phyloP scores from a whole-genome alignment of 2,797 vertebrate species.

The Hydrolagus colliei region DNA sequence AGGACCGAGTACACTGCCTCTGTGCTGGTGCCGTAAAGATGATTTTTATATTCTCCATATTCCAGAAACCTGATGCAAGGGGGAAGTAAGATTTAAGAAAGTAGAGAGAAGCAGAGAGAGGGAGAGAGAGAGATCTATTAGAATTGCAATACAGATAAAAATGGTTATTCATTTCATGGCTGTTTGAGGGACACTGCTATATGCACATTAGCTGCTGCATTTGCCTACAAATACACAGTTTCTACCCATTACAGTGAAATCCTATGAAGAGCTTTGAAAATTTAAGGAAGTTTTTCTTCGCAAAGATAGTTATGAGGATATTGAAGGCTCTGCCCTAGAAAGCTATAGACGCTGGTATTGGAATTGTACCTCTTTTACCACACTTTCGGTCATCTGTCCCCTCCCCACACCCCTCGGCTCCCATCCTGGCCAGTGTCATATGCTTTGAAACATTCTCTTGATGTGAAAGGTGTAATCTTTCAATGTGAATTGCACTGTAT shows the following conservation, averaged over 20 bases:
- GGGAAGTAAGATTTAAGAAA: not conserved
- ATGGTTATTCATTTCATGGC: too few species aligned
- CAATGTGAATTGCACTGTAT: too few species aligned
- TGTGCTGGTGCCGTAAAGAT: slow-evolving; percentile 79
- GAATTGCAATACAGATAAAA: slow-evolving; percentile 26
- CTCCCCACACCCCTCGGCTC: not conserved
- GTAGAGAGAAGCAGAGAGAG: slow-evolving; percentile 31
- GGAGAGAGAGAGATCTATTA: slow-evolving; percentile 34
- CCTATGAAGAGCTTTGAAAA: slow-evolving; percentile 25
- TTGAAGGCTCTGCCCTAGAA: too few species aligned
- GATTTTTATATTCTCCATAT: slow-evolving; percentile 79
- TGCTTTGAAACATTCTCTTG: too few species aligned
- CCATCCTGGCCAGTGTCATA: not conserved
- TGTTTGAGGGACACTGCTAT: too few species aligned
- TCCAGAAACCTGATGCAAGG: slow-evolving; percentile 74
- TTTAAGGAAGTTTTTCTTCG: not conserved
- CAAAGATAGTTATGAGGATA: too few species aligned
- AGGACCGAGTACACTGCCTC: slow-evolving; percentile 71
- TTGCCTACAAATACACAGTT: too few species aligned
- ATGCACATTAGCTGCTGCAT: too few species aligned
- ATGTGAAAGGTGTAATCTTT: too few species aligned
- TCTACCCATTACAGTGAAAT: too few species aligned
- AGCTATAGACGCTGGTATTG: too few species aligned
- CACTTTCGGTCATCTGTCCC: not conserved
- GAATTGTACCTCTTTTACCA: too few species aligned